Conservation (phyloP, 2,113 vertebrate genomes). For the Gavia stellata region DNA sequence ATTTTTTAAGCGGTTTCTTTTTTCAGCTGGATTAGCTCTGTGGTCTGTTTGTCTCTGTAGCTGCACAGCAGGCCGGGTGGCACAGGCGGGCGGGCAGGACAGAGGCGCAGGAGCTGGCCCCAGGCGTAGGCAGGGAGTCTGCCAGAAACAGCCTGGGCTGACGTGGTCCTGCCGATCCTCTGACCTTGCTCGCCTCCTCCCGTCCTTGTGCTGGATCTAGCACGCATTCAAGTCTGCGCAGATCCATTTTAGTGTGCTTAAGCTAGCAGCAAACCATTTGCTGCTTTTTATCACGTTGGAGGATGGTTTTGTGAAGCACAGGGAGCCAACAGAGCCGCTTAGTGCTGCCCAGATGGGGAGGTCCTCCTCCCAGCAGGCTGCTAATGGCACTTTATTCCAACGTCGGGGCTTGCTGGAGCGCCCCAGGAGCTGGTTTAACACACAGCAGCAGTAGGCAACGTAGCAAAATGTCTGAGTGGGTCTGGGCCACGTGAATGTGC, state of each 20-base stretch:
- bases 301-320: neutral
- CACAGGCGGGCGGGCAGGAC: neutral
- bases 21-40: neutral
- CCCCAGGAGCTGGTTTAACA: neutral
- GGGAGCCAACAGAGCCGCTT: neutral
- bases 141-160: neutral
- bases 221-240: neutral
- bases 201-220: neutral
- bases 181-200: neutral
- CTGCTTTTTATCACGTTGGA: neutral
- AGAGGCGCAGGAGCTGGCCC: neutral
- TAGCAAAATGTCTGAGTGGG: neutral
- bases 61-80: neutral
- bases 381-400: neutral
- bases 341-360: neutral
- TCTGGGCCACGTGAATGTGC: neutral
- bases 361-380: neutral
- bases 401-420: rapidly evolving
- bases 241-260: neutral
- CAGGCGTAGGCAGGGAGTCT: neutral
- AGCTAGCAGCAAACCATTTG: neutral
- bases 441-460: neutral
- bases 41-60: neutral
- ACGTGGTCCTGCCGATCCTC: neutral
- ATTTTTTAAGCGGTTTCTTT: rapidly evolving